Conservation (phyloP, 1,140 invertebrate species). For the Papilio polytes region DNA sequence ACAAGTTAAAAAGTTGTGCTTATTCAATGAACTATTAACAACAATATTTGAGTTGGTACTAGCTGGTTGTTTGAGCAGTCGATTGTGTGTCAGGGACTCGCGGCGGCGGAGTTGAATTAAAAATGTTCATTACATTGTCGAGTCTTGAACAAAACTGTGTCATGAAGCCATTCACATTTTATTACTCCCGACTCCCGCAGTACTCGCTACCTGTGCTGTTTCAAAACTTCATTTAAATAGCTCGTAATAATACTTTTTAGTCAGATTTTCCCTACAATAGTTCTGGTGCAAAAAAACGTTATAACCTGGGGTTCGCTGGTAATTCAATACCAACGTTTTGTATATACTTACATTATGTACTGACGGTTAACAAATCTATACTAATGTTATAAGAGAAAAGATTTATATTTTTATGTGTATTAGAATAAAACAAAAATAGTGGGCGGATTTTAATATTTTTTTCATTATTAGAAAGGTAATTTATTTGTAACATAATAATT, state of each 20-base stretch:
- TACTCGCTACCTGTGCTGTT: background rate
- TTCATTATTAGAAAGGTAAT: too few species aligned
- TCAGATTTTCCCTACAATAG: background rate
- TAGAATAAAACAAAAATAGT: too few species aligned
- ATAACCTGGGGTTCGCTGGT: too few species aligned
- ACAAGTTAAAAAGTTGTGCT: background rate
- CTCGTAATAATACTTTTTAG: background rate
- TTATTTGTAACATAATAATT: too few species aligned
- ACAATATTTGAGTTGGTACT: background rate
- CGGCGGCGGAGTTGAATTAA: background rate
- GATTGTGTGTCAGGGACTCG: background rate
- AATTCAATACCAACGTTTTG: too few species aligned
- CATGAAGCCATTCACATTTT: conserved; percentile 6
- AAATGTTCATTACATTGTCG: background rate
- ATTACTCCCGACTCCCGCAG: background rate
- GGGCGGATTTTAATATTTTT: too few species aligned
- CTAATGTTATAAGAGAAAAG: too few species aligned
- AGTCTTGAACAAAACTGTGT: conserved; percentile 4
- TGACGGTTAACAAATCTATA: too few species aligned
- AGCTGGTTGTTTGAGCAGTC: background rate
- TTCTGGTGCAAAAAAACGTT: background rate
- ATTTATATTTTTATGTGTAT: too few species aligned
- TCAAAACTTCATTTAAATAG: background rate
- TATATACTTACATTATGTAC: too few species aligned
- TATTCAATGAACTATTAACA: background rate